Conservation (phyloP, 53 echinoderm and acorn worm species). For the Henricia sp. region DNA sequence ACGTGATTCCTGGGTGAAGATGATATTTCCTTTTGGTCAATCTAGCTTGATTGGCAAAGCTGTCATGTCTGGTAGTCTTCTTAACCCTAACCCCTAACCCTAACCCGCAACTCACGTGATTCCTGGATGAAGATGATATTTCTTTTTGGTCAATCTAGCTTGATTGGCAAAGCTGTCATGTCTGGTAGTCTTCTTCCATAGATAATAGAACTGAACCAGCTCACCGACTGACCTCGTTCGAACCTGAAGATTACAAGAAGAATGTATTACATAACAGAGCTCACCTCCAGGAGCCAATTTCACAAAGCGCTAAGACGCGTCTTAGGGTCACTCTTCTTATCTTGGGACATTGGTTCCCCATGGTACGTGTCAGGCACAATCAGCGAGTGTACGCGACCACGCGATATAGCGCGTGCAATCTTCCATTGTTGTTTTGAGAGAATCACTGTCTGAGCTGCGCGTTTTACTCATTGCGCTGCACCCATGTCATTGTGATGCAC, state of each 20-base stretch:
- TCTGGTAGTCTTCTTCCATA: constrained; percentile 96
- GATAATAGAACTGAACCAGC: constrained; percentile 93
- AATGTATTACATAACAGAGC: neutral
- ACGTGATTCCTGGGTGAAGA: constrained; percentile 96
- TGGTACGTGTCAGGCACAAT: too few relatives aligned
- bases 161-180: constrained; percentile 91
- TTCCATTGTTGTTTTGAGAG: too few relatives aligned
- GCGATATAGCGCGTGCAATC: too few relatives aligned
- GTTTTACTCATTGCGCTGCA: too few relatives aligned
- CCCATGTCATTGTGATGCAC: too few relatives aligned
- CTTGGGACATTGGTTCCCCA: too few relatives aligned
- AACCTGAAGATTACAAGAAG: constrained; percentile 63
- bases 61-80: constrained; percentile 76
- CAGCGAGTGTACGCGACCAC: too few relatives aligned
- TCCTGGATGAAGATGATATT: constrained; percentile 96
- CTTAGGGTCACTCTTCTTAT: too few relatives aligned
- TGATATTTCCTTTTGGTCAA: constrained; percentile 91
- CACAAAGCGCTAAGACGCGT: too few relatives aligned
- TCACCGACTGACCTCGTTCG: constrained; percentile 96
- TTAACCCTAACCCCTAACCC: too few relatives aligned
- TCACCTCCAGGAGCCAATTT: too few relatives aligned
- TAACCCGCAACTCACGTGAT: constrained; percentile 96
- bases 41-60: constrained; percentile 84
- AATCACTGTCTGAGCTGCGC: too few relatives aligned
- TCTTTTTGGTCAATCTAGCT: constrained; percentile 88